Conservation (phyloP, 2,797 vertebrate species). For the Xiphophorus birchmanni region DNA sequence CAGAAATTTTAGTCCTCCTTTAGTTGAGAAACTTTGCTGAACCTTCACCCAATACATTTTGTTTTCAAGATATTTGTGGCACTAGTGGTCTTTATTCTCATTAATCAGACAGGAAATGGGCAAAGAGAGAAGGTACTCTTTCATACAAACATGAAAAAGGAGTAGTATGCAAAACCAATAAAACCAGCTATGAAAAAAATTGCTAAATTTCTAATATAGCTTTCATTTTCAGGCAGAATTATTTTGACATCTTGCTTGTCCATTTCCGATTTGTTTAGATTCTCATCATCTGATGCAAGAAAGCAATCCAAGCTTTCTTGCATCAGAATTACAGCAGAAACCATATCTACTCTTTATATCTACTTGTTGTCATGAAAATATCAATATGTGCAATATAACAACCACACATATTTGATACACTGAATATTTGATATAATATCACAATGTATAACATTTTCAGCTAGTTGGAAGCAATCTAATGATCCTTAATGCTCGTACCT, state of each 20-base stretch:
- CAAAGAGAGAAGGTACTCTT: background rate
- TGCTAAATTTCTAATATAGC: background rate
- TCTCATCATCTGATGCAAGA: background rate
- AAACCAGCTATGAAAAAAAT: too few species aligned
- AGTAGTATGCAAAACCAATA: background rate
- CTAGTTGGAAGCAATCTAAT: background rate
- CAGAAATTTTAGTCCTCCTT: constrained; percentile 30
- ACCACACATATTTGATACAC: background rate
- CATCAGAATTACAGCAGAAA: background rate
- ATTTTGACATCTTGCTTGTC: background rate
- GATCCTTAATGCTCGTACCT: background rate
- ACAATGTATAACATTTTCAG: background rate
- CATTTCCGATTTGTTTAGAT: background rate
- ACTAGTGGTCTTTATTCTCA: background rate
- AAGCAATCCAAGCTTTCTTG: too few species aligned
- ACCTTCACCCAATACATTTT: constrained; percentile 37
- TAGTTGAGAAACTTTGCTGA: constrained; percentile 56
- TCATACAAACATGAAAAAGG: background rate
- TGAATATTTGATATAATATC: too few species aligned
- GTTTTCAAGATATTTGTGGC: background rate
- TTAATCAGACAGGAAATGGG: background rate
- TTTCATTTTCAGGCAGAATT: background rate
- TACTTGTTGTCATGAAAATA: background rate
- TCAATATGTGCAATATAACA: background rate
- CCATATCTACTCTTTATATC: background rate